Evolutionary conservation across 2,888 invertebrate genomes (phyloP).

Genomic region (Tinea pellionella): DNA sequence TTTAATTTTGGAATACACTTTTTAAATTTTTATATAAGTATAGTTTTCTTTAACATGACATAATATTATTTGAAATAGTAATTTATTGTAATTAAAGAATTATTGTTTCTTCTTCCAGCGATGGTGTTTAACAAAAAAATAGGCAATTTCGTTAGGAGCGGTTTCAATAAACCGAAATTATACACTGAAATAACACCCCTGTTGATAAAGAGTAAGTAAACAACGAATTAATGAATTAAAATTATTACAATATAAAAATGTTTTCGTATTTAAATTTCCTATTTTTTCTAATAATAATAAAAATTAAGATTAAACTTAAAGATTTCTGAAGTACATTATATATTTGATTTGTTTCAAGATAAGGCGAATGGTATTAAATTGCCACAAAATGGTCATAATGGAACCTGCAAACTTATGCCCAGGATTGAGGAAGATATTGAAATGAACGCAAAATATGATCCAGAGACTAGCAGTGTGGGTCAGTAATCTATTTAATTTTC

Average conservation of each 20-base stretch:
- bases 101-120: slow-evolving; percentile 51
- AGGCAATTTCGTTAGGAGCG: slow-evolving; percentile 58
- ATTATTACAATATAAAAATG: background rate
- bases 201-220: slow-evolving; percentile 35
- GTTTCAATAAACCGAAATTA: slow-evolving; percentile 52
- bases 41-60: no score
- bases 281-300: no score
- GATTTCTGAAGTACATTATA: no score
- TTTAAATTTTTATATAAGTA: no score
- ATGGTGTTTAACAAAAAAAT: slow-evolving; percentile 76
- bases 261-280: no score
- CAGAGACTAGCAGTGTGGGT: slow-evolving; percentile 17
- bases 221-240: background rate
- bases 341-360: background rate
- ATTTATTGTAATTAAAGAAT: background rate
- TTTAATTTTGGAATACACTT: no score
- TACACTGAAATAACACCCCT: slow-evolving; percentile 68
- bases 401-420: background rate
- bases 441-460: slow-evolving; percentile 33
- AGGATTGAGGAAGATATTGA: slow-evolving; percentile 29
- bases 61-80: no score
- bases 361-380: background rate
- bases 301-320: no score
- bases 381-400: background rate
- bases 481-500: background rate